phyloP scores from a whole-genome alignment of 2,888 invertebrate genomes.

The Mythimna albipuncta region DNA sequence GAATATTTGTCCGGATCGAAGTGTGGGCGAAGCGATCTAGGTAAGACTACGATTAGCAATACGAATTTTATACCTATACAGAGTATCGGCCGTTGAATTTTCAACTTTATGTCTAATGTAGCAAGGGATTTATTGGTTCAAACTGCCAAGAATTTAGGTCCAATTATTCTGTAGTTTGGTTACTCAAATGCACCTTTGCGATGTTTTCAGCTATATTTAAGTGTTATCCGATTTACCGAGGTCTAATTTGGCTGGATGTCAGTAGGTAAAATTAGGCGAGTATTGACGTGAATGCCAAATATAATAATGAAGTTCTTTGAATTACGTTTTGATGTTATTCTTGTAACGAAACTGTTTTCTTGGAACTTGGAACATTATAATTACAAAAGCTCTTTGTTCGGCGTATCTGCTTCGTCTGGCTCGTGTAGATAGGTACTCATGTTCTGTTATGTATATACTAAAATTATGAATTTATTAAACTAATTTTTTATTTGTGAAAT shows the following conservation, averaged over 20 bases:
- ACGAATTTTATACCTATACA: slow-evolving; percentile 34
- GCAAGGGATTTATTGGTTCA: slow-evolving; percentile 10
- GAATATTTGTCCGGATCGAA: slow-evolving; percentile 47
- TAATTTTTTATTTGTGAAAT: not conserved
- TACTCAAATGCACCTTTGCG: slow-evolving; percentile 57
- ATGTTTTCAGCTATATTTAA: slow-evolving; percentile 47
- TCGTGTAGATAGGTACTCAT: slow-evolving; percentile 6
- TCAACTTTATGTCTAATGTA: slow-evolving; percentile 15
- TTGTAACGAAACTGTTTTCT: slow-evolving; percentile 55
- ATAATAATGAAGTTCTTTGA: slow-evolving; percentile 58
- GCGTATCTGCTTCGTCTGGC: slow-evolving; percentile 48
- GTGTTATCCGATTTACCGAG: slow-evolving; percentile 53
- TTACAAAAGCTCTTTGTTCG: slow-evolving; percentile 53
- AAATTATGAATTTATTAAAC: slow-evolving; percentile 7
- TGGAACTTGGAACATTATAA: slow-evolving; percentile 47
- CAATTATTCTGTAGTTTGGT: slow-evolving; percentile 49
- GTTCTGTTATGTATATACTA: slow-evolving; percentile 1
- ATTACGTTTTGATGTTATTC: slow-evolving; percentile 51
- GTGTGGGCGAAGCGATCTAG: slow-evolving; percentile 46
- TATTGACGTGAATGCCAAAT: slow-evolving; percentile 60
- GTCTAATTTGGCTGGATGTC: slow-evolving; percentile 64
- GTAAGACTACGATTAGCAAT: slow-evolving; percentile 52
- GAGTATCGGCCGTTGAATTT: slow-evolving; percentile 9
- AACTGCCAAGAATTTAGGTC: slow-evolving; percentile 22
- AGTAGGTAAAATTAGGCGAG: slow-evolving; percentile 54